Conservation (phyloP, 2,888 invertebrate species). For the Halocaridina rubra region DNA sequence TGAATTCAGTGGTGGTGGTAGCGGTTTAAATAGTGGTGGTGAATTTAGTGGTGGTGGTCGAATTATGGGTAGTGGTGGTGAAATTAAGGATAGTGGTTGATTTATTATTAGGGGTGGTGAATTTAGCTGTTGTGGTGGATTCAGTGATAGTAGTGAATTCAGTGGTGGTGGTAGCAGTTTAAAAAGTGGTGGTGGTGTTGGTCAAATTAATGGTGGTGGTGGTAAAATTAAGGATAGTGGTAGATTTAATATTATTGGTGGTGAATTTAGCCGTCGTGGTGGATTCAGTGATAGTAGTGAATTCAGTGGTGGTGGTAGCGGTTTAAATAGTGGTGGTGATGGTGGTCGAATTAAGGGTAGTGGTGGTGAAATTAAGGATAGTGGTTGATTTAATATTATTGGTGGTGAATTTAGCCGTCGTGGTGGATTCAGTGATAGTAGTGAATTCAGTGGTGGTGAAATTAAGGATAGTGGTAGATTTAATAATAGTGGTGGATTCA, state of each 20-base stretch:
- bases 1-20: not conserved
- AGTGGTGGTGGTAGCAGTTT: not conserved
- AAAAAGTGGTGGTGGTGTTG: not conserved
- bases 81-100: not conserved
- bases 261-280: not conserved
- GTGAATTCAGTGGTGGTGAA: not conserved
- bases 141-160: not conserved
- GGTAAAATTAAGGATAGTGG: not conserved
- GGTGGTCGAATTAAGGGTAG: not conserved
- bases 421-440: not conserved
- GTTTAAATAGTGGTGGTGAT: not conserved
- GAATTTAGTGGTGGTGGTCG: not conserved
- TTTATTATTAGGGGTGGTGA: not conserved
- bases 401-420: too few relatives aligned
- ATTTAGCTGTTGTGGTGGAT: not conserved
- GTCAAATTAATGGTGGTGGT: not conserved
- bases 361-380: not conserved
- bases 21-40: not conserved
- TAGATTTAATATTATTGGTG: not conserved
- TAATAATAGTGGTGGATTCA: too few relatives aligned
- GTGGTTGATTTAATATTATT: too few relatives aligned
- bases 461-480: not conserved
- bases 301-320: not conserved
- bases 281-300: not conserved
- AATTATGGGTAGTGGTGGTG: not conserved